These are phyloP conservation scores for Saimiri boliviensis DNA, from an alignment of 2,113 vertebrate genomes.

Conservation along the genomic window DNA sequence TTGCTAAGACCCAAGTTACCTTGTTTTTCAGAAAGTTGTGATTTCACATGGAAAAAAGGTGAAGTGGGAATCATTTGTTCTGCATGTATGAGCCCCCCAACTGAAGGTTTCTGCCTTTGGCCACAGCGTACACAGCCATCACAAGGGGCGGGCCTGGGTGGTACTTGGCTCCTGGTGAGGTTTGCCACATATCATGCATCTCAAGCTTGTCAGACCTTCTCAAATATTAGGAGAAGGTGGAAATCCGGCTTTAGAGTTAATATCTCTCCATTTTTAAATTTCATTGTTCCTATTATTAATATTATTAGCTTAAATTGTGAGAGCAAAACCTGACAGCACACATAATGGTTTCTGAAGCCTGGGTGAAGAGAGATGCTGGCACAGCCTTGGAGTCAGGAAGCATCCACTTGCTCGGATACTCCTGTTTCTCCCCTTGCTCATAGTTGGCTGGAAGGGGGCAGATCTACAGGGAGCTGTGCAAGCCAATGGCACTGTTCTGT, in stretches of 20 bases:
- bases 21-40: background rate
- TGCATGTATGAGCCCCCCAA: background rate
- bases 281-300: background rate
- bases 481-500: background rate
- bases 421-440: background rate
- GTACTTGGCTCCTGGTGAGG: fast-evolving
- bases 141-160: fast-evolving
- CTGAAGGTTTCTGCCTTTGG: too few species aligned
- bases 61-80: background rate
- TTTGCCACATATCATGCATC: fast-evolving
- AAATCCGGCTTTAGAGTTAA: background rate
- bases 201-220: background rate
- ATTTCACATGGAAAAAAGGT: background rate
- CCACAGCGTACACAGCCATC: fast-evolving
- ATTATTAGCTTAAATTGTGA: background rate
- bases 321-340: background rate
- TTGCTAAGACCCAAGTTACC: background rate
- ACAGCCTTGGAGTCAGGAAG: background rate
- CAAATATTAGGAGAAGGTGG: background rate
- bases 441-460: background rate
- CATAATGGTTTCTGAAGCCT: background rate
- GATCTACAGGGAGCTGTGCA: fast-evolving
- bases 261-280: background rate
- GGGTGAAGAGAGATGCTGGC: fast-evolving
- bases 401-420: background rate